These are phyloP conservation scores for Regulus satrapa DNA, from an alignment of 2,113 vertebrate genomes.

Conservation along the genomic window DNA sequence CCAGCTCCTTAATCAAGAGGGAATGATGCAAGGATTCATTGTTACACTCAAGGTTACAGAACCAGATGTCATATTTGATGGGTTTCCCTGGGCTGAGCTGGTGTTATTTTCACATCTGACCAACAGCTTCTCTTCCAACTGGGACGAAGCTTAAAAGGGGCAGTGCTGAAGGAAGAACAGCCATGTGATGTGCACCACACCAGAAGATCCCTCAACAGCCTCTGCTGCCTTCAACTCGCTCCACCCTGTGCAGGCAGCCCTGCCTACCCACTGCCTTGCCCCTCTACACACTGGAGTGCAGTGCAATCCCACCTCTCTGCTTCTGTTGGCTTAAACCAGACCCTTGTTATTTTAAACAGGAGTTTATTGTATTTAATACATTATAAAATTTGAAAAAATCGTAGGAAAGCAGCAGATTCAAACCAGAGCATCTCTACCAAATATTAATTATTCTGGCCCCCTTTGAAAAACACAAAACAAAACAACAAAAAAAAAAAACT, in stretches of 20 bases:
- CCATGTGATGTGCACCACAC: too few species aligned
- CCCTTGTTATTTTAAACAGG: constrained; percentile 74
- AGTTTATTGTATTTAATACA: constrained; percentile 81
- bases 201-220: neutral
- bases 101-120: constrained; percentile 9
- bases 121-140: neutral
- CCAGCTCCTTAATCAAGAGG: neutral
- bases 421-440: constrained; percentile 76
- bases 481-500: constrained; percentile 22
- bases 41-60: neutral
- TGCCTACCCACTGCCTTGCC: neutral
- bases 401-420: constrained; percentile 80
- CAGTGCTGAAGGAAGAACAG: neutral
- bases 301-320: neutral
- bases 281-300: accelerated
- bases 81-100: constrained; percentile 13
- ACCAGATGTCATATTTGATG: neutral
- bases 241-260: neutral
- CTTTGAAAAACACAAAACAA: constrained; percentile 64
- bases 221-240: neutral
- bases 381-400: constrained; percentile 80
- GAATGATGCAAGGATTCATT: neutral
- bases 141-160: neutral
- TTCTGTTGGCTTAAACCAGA: constrained; percentile 59
- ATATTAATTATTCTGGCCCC: constrained; percentile 77